Evolutionary conservation across 2,797 vertebrate genomes (phyloP), one percentile per base, ranked within the genome.

Genomic region (Lepilemur septentrionalis): DNA sequence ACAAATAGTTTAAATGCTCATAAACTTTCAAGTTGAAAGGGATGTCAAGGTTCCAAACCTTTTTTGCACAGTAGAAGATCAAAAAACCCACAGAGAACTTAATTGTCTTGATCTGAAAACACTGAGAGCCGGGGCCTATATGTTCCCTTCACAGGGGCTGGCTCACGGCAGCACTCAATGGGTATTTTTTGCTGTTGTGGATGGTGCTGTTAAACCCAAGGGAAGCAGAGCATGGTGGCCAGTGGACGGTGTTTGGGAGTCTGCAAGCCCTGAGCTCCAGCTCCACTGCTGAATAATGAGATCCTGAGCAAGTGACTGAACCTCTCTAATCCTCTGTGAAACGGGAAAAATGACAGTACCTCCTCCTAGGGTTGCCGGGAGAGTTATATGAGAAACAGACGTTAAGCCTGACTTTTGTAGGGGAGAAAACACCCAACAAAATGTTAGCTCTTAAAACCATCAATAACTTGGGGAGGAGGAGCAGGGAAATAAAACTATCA

Each of bases 1-100:
- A 6, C 8, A 87, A 95, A 87, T 59, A 89, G 50, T 67, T 95
- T 75, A 87, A 96, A 91, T 28, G 30, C n/a, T 73, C 59, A 35
- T 63, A 95, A 84, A 61, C 8, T 61, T 95, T 85, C 73, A 85
- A 76, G 69, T 18, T 76, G 46, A 75, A 95, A 84, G 46, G 23
- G 22, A 73, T 87, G 61, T 38, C 83, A 82, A 87, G 38, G 70
- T 50, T 57, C 14, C 30, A 18, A 67, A 72, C 23, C n/a, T 11
- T 63, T 94, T 75, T 79, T 50, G 80, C 57, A 75, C 0, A 78
- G 48, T 30, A 91, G 23, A 93, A 35, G n/a, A 50, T 52, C 35
- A 85, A 94, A 59, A 76, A 87, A 67, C 55, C 57, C n/a, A 41
- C 48, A 41, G 22, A 89, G 55, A 52, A 41, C 25, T 32, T 32